These are phyloP conservation scores for Hololepta plana DNA, from an alignment of 2,888 invertebrate species.

Conservation along the genomic window DNA sequence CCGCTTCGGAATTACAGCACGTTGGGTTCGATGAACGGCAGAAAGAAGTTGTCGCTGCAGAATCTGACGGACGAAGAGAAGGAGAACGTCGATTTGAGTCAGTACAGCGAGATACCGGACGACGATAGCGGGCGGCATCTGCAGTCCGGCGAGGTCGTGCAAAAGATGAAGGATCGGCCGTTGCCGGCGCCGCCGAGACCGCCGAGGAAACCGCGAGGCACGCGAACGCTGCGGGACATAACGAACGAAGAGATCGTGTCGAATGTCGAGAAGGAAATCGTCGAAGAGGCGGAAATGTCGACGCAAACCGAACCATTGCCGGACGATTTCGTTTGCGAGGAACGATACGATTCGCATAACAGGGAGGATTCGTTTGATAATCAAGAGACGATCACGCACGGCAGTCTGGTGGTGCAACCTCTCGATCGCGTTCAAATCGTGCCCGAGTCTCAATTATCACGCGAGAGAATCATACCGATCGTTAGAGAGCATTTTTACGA, in stretches of 20 bases:
- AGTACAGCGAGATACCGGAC: slow-evolving; percentile 43
- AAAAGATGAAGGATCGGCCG: slow-evolving; percentile 71
- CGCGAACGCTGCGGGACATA: too few relatives aligned
- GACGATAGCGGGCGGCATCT: slow-evolving; percentile 39
- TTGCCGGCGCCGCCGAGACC: slow-evolving; percentile 75
- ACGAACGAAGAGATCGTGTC: slow-evolving; percentile 13
- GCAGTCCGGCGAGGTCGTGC: slow-evolving; percentile 56
- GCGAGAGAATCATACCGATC: slow-evolving; percentile 19
- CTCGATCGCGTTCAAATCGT: slow-evolving; percentile 29
- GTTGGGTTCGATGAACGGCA: slow-evolving; percentile 37
- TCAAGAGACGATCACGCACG: slow-evolving; percentile 44
- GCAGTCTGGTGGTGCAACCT: slow-evolving; percentile 45
- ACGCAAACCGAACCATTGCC: slow-evolving; percentile 75
- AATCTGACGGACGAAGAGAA: slow-evolving; percentile 22
- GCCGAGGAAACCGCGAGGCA: slow-evolving; percentile 47
- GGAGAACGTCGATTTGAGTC: slow-evolving; percentile 29
- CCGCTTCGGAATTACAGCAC: slow-evolving; percentile 43
- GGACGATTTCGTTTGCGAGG: slow-evolving; percentile 54
- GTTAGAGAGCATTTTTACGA: slow-evolving; percentile 5
- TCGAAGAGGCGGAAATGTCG: slow-evolving; percentile 54
- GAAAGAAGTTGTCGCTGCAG: slow-evolving; percentile 39
- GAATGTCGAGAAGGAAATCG: too few relatives aligned
- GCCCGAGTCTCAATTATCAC: slow-evolving; percentile 10
- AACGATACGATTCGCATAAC: too few relatives aligned
- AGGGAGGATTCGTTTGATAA: too few relatives aligned